Evolutionary conservation across 2,113 vertebrate species (phyloP).

Genomic region (Clarias gariepinus): DNA sequence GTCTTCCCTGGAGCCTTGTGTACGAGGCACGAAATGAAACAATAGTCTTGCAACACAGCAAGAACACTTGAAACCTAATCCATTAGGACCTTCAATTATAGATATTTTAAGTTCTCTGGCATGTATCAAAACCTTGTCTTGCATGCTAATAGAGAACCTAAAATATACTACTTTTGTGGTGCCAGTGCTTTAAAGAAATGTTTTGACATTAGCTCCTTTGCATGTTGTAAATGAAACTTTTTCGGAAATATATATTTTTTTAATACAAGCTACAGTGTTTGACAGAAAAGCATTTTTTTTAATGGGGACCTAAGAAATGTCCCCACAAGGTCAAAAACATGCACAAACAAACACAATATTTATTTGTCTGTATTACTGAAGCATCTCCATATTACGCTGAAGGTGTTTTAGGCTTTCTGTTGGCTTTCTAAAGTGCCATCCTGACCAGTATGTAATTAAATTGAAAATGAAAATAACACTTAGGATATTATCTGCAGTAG

Average conservation of each 20-base stretch:
- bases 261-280: background rate
- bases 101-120: background rate
- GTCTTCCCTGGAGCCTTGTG: background rate
- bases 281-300: background rate
- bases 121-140: slow-evolving; percentile 13
- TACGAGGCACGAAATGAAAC: background rate
- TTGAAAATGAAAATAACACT: background rate
- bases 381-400: background rate
- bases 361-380: background rate
- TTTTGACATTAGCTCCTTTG: slow-evolving; percentile 8
- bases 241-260: background rate
- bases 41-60: background rate
- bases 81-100: background rate
- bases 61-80: slow-evolving; percentile 2
- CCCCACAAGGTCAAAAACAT: background rate
- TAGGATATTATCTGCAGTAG: background rate
- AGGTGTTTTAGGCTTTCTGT: background rate
- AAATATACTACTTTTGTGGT: background rate
- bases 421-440: too few species aligned
- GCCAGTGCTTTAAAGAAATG: background rate
- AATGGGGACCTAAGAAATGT: background rate
- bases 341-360: background rate
- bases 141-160: slow-evolving; percentile 5
- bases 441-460: too few species aligned
- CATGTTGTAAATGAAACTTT: background rate